These are phyloP conservation scores for Poeciliopsis infans DNA, from an alignment of 2,797 vertebrate species.

Conservation along the genomic window DNA sequence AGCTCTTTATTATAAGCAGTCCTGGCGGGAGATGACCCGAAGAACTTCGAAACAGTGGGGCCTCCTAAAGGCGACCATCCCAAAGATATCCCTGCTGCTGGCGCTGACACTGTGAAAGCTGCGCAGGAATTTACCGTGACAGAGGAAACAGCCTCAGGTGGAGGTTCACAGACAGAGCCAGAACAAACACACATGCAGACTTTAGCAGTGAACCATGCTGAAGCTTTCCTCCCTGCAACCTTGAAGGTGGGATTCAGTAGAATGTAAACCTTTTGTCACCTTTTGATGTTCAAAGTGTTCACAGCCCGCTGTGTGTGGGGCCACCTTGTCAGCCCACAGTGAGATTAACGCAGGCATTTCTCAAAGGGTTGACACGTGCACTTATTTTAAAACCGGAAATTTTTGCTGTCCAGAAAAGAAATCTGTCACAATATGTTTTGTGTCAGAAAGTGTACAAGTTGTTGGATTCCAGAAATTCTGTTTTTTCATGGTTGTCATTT, in stretches of 20 bases:
- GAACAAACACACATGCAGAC: constrained; percentile 36
- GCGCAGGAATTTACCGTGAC: constrained; percentile 76
- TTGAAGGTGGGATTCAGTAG: constrained; percentile 60
- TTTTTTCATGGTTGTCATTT: constrained; percentile 58
- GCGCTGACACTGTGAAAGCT: constrained; percentile 66
- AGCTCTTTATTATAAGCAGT: constrained; percentile 71
- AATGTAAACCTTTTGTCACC: constrained; percentile 64
- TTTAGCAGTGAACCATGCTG: constrained; percentile 71
- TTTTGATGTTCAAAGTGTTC: constrained; percentile 70
- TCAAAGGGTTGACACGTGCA: constrained; percentile 31
- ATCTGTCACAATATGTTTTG: constrained; percentile 35
- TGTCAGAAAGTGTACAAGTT: constrained; percentile 54
- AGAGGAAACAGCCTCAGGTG: constrained; percentile 77
- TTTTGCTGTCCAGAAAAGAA: constrained; percentile 23
- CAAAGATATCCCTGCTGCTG: constrained; percentile 58
- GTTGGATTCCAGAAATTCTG: constrained; percentile 51
- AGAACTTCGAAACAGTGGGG: constrained; percentile 63
- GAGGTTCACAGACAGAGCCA: constrained; percentile 59
- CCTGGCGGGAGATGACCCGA: constrained; percentile 57
- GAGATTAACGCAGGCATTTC: constrained; percentile 57
- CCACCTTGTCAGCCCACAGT: constrained; percentile 57
- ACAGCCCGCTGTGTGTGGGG: constrained; percentile 23
- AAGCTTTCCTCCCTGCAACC: constrained; percentile 66
- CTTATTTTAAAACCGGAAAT: constrained; percentile 11
- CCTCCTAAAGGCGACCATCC: constrained; percentile 71